phyloP scores from a whole-genome alignment of 2,113 vertebrate species.

The Scomber japonicus region DNA sequence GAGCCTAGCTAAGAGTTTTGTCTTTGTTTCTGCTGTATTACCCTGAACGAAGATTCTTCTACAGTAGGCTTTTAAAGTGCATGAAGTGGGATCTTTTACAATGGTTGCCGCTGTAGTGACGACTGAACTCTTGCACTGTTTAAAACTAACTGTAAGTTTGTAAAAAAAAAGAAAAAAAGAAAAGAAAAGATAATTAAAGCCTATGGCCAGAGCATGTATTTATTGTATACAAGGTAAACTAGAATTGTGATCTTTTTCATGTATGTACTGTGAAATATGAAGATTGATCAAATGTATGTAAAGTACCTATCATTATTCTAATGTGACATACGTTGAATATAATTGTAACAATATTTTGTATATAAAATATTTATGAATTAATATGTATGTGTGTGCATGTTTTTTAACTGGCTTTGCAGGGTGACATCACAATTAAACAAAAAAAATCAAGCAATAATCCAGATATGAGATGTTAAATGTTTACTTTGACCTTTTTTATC shows the following conservation, averaged over 20 bases:
- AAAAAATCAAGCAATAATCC: background rate
- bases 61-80: background rate
- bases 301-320: slow-evolving; percentile 65
- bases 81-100: background rate
- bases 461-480: too few species aligned
- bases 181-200: slow-evolving; percentile 33
- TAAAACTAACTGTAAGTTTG: slow-evolving; percentile 57
- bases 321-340: slow-evolving; percentile 75
- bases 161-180: slow-evolving; percentile 44
- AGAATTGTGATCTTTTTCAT: slow-evolving; percentile 76
- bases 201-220: slow-evolving; percentile 76
- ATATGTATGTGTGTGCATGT: background rate
- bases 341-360: slow-evolving; percentile 82
- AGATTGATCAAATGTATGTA: slow-evolving; percentile 66
- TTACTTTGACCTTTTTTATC: too few species aligned
- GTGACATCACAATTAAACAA: too few species aligned
- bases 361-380: slow-evolving; percentile 84
- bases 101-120: slow-evolving; percentile 34
- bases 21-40: background rate
- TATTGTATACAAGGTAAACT: slow-evolving; percentile 72
- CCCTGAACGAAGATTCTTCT: background rate
- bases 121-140: slow-evolving; percentile 64
- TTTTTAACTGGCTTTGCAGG: background rate
- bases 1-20: background rate
- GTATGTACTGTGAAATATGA: slow-evolving; percentile 77